Evolutionary conservation across 2,113 vertebrate species (phyloP), one percentile per base, ranked within the genome.

Genomic region (Motacilla alba): DNA sequence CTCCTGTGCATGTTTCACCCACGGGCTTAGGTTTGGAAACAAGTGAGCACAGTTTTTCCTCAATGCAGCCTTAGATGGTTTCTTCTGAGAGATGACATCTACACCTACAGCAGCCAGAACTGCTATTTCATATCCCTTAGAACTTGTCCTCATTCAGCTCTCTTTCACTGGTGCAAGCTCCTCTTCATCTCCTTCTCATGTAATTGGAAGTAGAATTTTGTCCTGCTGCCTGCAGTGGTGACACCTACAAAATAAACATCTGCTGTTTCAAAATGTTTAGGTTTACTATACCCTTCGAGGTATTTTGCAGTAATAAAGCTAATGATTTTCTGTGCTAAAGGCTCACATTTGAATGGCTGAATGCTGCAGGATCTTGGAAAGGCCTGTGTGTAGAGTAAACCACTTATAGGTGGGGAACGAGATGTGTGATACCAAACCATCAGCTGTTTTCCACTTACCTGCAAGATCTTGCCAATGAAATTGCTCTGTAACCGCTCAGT

Each of bases 381-480:
- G 23, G 15, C 26, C 20, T 46, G 9, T 31, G n/a, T 13, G 6
- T 53, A 19, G 69, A 53, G 30, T 53, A 63, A 82, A 70, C 5
- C 5, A 1, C 7, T 10, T 13, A 5, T 0, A 59, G 30, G 30
- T 24, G 47, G 55, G 50, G 27, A 56, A 17, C n/a, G 63, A 14
- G 39, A n/a, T 1, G 2, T 23, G 16, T 27, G 56, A 22, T 12
- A 53, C 11, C 22, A 58, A 83, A 76, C 53, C 35, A 23, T 15
- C n/a, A 13, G 14, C 66, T 60, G 11, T 6, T 60, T 14, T 52
- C 33, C 53, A 26, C 4, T 41, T n/a, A 15, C 66, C 35, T 67
- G 13, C 18, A 37, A 27, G 55, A 43, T 66, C 66, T 62, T 79
- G 30, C 43, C 46, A n/a, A 6, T 11, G 21, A 23, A 85, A 31